Conservation (phyloP, 2,888 invertebrate genomes). For the Argynnis bischoffii region DNA sequence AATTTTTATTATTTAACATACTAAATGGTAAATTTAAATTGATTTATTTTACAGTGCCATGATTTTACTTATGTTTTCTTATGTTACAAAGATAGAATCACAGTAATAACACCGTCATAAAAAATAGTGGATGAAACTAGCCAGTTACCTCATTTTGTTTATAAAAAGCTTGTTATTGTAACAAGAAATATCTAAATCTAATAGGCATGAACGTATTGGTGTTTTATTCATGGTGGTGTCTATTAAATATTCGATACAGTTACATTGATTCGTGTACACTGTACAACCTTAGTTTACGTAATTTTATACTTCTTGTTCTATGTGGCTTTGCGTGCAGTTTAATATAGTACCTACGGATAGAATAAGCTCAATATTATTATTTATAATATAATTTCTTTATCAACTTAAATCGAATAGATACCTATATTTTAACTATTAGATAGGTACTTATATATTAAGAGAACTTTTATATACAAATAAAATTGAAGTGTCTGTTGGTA, state of each 20-base stretch:
- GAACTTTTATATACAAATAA: too few species aligned
- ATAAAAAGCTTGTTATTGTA: constrained; percentile 16
- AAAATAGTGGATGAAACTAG: not conserved
- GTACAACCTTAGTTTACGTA: constrained; percentile 14
- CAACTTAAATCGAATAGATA: too few species aligned
- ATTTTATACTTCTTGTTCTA: not conserved
- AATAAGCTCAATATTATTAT: too few species aligned
- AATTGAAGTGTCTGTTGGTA: too few species aligned
- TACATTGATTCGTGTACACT: constrained; percentile 6
- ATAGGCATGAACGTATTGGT: constrained; percentile 13
- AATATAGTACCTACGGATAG: too few species aligned
- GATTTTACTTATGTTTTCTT: too few species aligned
- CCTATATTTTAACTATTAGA: too few species aligned
- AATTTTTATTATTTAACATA: too few species aligned
- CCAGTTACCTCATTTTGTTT: constrained; percentile 3
- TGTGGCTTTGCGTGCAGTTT: not conserved
- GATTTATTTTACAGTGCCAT: too few species aligned
- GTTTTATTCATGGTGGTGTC: constrained; percentile 8
- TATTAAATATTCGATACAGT: constrained; percentile 22
- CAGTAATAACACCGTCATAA: not conserved
- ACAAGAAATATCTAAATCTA: constrained; percentile 14
- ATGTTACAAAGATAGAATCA: not conserved
- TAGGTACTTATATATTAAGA: too few species aligned
- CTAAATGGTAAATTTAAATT: too few species aligned
- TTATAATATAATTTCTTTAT: too few species aligned